Evolutionary conservation across 2,888 invertebrate genomes (phyloP).

Genomic region (Eupeodes latifasciatus): DNA sequence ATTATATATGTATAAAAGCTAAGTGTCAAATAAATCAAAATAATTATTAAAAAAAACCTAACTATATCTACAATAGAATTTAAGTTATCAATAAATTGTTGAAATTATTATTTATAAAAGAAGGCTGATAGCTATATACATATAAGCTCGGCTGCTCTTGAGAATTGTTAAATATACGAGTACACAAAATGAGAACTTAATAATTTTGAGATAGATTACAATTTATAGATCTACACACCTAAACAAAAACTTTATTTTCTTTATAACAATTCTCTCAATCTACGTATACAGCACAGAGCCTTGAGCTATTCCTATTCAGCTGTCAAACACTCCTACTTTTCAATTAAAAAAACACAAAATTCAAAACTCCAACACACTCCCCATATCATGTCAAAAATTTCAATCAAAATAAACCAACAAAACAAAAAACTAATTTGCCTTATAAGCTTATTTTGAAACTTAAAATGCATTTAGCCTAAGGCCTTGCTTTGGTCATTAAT

Average conservation of each 20-base stretch:
- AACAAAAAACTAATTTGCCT: background rate
- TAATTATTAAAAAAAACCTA: no score
- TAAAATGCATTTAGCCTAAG: background rate
- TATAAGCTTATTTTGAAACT: background rate
- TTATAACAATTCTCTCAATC: background rate
- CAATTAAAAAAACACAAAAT: conserved; percentile 18
- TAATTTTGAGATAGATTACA: no score
- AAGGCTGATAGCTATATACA: no score
- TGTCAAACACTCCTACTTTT: conserved; percentile 7
- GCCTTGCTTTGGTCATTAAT: background rate
- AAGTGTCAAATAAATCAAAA: no score
- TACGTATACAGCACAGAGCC: background rate
- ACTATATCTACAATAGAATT: no score
- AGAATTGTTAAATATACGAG: no score
- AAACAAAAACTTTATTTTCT: background rate
- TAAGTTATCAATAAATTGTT: no score
- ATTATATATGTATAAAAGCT: no score
- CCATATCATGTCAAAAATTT: background rate
- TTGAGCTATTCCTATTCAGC: background rate
- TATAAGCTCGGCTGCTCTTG: no score
- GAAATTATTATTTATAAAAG: no score
- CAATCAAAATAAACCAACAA: background rate
- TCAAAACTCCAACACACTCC: background rate
- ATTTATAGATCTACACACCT: background rate
- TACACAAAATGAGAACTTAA: no score